Evolutionary conservation across 2,113 vertebrate genomes (phyloP), one percentile per base, ranked within the genome.

Genomic region (Syrmaticus mikado): DNA sequence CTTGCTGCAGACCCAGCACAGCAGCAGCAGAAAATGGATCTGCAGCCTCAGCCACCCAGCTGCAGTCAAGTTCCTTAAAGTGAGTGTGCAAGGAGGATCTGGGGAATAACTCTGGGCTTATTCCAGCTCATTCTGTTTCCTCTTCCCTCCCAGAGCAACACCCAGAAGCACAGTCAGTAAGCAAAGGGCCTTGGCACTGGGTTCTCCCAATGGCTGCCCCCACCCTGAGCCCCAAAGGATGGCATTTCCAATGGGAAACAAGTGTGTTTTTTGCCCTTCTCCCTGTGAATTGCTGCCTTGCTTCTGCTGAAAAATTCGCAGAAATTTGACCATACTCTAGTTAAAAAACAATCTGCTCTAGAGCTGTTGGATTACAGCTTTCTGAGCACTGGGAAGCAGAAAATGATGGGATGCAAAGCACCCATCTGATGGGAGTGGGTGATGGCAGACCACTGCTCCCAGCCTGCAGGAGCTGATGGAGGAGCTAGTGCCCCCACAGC

Each of bases 341-440:
- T 52, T 55, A 38, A 12, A 92, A 92, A 74, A 1, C 6, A 6
- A 3, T 11, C 61, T 1, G 0, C 15, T 22, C 78, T 2, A 0
- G 13, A 4, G 72, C 0, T 0, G 61, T 17, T 5, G 32, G 38
- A 64, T 71, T 72, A 6, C 3, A 21, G 72, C 75, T 64, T 43
- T 34, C 6, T 1, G 46, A 74, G 9, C 82, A 53, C 28, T 77
- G 65, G 91, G 53, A 80, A 21, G 2, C 81, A 43, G 89, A 45
- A 92, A 91, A 91, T 72, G 83, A n/a, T 36, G 28, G 55, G 15
- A 17, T 17, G 36, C 78, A 60, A 74, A 5, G 52, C 27, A 53
- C 14, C 52, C 52, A 53, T 53, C 52, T 6, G 27, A 53, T 82
- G 19, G 8, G 58, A 0, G 18, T 21, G 48, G 32, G 30, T 67